Evolutionary conservation across 92 coral and sea anemone genomes (phyloP).

Genomic region (Umimayanthus chanpuru): DNA sequence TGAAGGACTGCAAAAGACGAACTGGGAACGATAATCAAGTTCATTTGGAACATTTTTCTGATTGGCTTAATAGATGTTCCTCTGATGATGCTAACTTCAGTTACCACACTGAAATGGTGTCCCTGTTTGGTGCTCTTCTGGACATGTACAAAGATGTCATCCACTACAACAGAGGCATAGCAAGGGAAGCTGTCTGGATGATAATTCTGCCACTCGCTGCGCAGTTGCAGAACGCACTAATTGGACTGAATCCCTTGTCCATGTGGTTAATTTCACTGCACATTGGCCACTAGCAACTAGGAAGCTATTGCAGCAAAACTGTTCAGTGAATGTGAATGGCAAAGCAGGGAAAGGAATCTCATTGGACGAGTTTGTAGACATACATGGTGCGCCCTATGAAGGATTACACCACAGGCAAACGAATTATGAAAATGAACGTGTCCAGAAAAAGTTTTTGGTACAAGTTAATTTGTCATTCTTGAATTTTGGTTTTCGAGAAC

Average conservation of each 20-base stretch:
- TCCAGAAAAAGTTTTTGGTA: no score
- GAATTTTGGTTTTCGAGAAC: no score
- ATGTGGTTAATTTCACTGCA: slow-evolving; percentile 23
- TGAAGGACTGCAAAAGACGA: background rate
- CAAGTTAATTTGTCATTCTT: no score
- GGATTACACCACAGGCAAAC: background rate
- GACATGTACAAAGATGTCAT: slow-evolving; percentile 5
- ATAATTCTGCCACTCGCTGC: slow-evolving; percentile 34
- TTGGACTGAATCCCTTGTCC: slow-evolving; percentile 30
- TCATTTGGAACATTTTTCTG: slow-evolving; percentile 12
- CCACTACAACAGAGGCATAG: slow-evolving; percentile 19
- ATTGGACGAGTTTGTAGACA: slow-evolving; percentile 28
- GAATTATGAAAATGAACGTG: background rate
- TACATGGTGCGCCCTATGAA: slow-evolving; percentile 46
- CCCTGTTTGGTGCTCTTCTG: slow-evolving; percentile 23
- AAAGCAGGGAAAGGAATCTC: slow-evolving; percentile 13
- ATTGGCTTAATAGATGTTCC: slow-evolving; percentile 30
- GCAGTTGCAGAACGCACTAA: slow-evolving; percentile 24
- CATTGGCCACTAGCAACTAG: slow-evolving; percentile 40
- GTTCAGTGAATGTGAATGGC: slow-evolving; percentile 25
- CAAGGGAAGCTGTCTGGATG: slow-evolving; percentile 32
- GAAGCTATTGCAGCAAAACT: slow-evolving; percentile 28
- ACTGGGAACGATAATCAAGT: slow-evolving; percentile 30
- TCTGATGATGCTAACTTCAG: background rate
- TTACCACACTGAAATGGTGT: slow-evolving; percentile 39